Evolutionary conservation across 2,113 vertebrate genomes (phyloP), one percentile per base, ranked within the genome.

Genomic region (Microcebus ravelobensis): DNA sequence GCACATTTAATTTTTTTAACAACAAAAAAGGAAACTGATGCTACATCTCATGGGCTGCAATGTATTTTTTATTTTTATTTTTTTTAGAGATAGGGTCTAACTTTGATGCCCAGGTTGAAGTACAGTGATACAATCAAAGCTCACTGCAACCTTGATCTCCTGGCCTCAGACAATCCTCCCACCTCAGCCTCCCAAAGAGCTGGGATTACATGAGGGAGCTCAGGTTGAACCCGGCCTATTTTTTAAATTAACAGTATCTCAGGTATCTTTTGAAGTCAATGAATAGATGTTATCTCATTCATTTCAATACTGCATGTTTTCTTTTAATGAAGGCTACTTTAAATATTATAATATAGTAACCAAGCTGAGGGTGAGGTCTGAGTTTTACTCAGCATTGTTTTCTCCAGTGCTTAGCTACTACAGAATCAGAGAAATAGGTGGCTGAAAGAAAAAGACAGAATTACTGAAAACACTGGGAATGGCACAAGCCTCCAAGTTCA

Each of bases 401-500:
- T 79, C 65, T 76, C 48, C 27, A 65, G 48, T 65, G 48, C 42
- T 81, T 65, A 11, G 20, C 25, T 87, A 83, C 17, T 25, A 57
- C 0, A 70, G 34, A 84, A 52, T 68, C n/a, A 77, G 42, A 86
- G 27, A 93, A 90, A 85, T 1, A 68, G n/a, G 77, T 68, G 67
- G 34, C 50, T 55, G 15, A 84, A 65, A 82, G 61, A 57, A 63
- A 85, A 63, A 85, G 39, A 80, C 34, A 12, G 12, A 94, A 50
- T 73, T 61, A 80, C 63, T 80, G 34, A 96, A 79, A 94, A 67
- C 55, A 91, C 6, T 36, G 21, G 36, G 55, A 94, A 73, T 88
- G 70, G 13, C 84, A 91, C 17, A 83, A 81, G 42, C 29, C 14
- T 65, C 48, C 50, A 91, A 80, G 50, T 57, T 94, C 31, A 68